Base-by-base conservation (phyloP, 1,140 invertebrate species). In the Habropoda laboriosa region DNA sequence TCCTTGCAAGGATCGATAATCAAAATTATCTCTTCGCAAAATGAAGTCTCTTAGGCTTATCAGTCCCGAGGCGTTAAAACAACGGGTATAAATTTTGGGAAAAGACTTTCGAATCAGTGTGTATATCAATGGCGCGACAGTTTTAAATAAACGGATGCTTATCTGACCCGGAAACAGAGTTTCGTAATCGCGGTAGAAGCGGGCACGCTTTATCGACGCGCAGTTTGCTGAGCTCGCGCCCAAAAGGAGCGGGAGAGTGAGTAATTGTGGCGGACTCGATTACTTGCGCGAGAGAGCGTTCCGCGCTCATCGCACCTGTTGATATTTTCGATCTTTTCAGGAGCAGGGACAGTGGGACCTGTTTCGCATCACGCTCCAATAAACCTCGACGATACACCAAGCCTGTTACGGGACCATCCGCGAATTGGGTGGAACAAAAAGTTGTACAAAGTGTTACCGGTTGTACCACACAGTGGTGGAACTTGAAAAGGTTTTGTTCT, bases 211-310 rank as follows among this genome's bases (percentile, higher is more conserved):
- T 53, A 81, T 79, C 40, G 70, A 51, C 55, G 42, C 38, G 53
- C 30, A 24, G 35, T 58, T 40, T 49, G 58, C 47, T 8, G 49
- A 5, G 35, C 57, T n/a, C 61, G 30, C 47, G 55, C 67, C 63
- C 6, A 82, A 79, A 73, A 63, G 55, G 63, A 83, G 35, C 73
- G 53, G 13, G 51, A 78, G 80, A 81, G 45, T 77, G 80, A 81
- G 58, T 83, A 83, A 83, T 83, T 79, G 75, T 67, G 35, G 30
- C 38, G 60, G 55, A 12, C 42, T 35, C 72, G 57, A 82, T 71
- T 66, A 30, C 64, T 51, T 32, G 53, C 24, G 32, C 55, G 61
- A 76, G 40, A 64, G 58, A 76, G 55, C 63, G 63, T 80, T 67
- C 73, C 47, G 49, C 30, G 21, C 16, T 45, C 12, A 7, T 1